Conservation (phyloP, 2,888 invertebrate genomes). For the Coecobrya sp. region DNA sequence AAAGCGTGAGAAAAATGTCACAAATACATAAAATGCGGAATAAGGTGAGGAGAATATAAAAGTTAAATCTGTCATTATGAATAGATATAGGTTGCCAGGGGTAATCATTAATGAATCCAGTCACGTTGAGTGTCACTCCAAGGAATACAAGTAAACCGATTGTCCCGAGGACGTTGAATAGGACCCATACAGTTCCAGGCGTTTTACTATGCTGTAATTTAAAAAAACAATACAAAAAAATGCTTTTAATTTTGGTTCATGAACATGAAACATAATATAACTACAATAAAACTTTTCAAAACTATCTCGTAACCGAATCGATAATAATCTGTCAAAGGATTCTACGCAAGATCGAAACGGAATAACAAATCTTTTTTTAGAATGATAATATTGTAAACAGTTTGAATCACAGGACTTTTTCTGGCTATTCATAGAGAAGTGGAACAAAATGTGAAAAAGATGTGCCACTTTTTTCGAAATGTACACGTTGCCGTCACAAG, state of each 20-base stretch:
- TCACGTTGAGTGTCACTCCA: conserved; percentile 78
- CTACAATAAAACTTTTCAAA: neutral
- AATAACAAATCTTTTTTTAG: neutral
- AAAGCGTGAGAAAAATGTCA: conserved; percentile 80
- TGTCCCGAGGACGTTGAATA: conserved; percentile 71
- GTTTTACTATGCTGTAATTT: conserved; percentile 82
- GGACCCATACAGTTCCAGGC: conserved; percentile 81
- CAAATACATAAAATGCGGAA: conserved; percentile 76
- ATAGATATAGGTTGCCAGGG: conserved; percentile 79
- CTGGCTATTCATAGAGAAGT: too few relatives aligned
- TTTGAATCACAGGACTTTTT: neutral
- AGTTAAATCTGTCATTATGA: conserved; percentile 82
- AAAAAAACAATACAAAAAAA: neutral
- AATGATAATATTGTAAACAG: neutral
- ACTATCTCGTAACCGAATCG: neutral
- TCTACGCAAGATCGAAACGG: too few relatives aligned
- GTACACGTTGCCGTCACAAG: too few relatives aligned
- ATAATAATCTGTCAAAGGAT: neutral
- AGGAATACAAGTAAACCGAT: conserved; percentile 76
- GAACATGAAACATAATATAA: neutral
- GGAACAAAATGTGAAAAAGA: neutral
- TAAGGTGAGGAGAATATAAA: conserved; percentile 81
- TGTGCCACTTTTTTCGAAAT: neutral
- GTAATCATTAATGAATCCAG: conserved; percentile 81
- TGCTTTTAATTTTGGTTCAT: neutral